Evolutionary conservation across 2,888 invertebrate genomes (phyloP), one percentile per base, ranked within the genome.

Genomic region (Chalcis sispes): DNA sequence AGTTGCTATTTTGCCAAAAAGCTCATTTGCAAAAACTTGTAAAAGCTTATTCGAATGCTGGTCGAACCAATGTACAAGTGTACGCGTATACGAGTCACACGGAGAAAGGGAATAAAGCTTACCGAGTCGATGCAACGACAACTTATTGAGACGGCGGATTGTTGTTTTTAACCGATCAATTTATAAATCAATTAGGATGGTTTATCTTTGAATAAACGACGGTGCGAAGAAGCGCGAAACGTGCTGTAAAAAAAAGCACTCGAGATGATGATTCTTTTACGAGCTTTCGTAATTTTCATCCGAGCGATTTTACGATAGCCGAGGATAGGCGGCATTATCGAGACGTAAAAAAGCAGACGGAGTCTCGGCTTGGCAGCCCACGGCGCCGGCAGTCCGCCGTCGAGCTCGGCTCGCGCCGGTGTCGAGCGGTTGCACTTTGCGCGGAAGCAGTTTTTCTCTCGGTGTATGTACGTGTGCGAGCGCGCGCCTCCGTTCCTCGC

Each of bases 301-400:
- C 64, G 50, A 50, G 50, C 7, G 64, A 64, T 64, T 64, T 64
- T 64, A 64, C 64, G 29, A 64, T 64, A 29, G 29, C 10, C 48
- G 4, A 1, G 15, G 29, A 62, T 62, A 20, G 36, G 61, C 10
- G 5, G 58, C 23, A 69, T 69, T 69, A 69, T 69, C 67, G 58
- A 32, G 70, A 48, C 66, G 48, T 59, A 58, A 71, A 52, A 40
- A 56, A 46, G 56, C 7, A 32, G 27, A 18, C 70, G 46, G 36
- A 50, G 40, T 48, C 29, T 8, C 56, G 56, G 20, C 18, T 0
- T 8, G 56, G 8, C 8, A 15, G 56, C 29, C n/a, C 32, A 2
- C 54, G 4, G 54, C 20, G n/a, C 20, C 18, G 18, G 5, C 23
- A 5, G 20, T 8, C 5, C 13, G 23, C 52, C 7, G 52, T 25